These are phyloP conservation scores for Folsomia candida DNA, from an alignment of 2,888 invertebrate genomes.

Conservation along the genomic window DNA sequence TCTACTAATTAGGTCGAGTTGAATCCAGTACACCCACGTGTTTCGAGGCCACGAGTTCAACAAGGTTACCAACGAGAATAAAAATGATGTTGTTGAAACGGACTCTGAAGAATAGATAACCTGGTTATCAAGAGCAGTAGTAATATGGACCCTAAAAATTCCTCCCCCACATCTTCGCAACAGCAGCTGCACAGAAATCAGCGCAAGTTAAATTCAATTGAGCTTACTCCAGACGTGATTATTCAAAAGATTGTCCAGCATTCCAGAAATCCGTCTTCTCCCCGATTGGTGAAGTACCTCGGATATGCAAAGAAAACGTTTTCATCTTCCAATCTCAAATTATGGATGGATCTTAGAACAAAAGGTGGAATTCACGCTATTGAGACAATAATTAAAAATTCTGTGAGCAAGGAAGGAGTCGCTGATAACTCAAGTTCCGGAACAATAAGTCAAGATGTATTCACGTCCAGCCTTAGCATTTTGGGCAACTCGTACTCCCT, in stretches of 20 bases:
- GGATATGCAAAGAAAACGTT: constrained; percentile 17
- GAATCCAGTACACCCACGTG: too few relatives aligned
- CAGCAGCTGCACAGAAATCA: too few relatives aligned
- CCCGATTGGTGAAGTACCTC: constrained; percentile 33
- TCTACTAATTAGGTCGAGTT: too few relatives aligned
- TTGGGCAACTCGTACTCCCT: constrained; percentile 36
- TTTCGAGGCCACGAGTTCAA: too few relatives aligned
- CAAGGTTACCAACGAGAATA: too few relatives aligned
- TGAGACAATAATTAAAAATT: constrained; percentile 14
- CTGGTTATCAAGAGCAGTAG: too few relatives aligned
- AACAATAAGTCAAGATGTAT: constrained; percentile 17
- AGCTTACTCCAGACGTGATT: background rate
- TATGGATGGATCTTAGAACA: constrained; percentile 28
- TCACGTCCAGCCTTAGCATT: constrained; percentile 21
- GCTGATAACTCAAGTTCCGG: background rate
- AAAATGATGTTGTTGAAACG: too few relatives aligned
- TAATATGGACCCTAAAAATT: too few relatives aligned
- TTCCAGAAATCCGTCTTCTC: constrained; percentile 14
- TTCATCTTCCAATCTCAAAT: constrained; percentile 12
- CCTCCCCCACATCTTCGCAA: too few relatives aligned
- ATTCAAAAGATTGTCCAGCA: constrained; percentile 29
- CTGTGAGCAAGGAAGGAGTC: constrained; percentile 4
- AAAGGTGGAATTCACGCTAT: constrained; percentile 31
- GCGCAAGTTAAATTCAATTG: too few relatives aligned
- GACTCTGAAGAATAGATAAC: too few relatives aligned